Percentiles rank a stretch among this genome's conserved stretches.
phyloP scores from a whole-genome alignment of 2,888 invertebrate species.

The Didymodactylos carnosus region DNA sequence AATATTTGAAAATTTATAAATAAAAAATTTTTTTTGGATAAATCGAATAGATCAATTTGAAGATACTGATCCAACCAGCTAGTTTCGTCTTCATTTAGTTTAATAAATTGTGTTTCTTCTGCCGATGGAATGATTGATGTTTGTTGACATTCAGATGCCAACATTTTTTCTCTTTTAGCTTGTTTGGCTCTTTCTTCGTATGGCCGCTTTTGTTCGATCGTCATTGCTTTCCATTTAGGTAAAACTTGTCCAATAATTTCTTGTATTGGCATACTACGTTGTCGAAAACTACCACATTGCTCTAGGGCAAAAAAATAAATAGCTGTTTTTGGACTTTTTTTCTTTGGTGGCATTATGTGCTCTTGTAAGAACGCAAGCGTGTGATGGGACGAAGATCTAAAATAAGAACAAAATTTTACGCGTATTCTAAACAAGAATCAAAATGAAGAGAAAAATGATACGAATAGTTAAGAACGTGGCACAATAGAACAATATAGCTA shows the following conservation, averaged over 20 bases:
- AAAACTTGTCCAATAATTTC: background rate
- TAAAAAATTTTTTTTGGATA: background rate
- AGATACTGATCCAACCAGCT: background rate
- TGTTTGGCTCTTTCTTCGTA: background rate
- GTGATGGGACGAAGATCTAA: too few relatives aligned
- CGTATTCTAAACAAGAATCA: too few relatives aligned
- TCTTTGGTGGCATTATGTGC: background rate
- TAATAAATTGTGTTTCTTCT: background rate
- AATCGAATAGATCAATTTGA: background rate
- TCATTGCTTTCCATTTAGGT: background rate
- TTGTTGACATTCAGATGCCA: background rate
- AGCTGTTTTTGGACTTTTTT: background rate
- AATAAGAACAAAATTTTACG: too few relatives aligned
- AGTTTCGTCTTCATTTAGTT: background rate
- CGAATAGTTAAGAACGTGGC: too few relatives aligned
- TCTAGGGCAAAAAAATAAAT: background rate
- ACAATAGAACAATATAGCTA: too few relatives aligned
- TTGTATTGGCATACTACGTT: background rate
- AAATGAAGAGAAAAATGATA: too few relatives aligned
- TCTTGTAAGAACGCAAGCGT: too few relatives aligned
- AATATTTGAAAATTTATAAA: background rate
- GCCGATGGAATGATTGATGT: background rate
- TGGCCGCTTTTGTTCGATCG: background rate
- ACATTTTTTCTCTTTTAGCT: background rate
- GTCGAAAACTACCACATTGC: background rate